Evolutionary conservation across 2,888 invertebrate genomes (phyloP), one percentile per base, ranked within the genome.

Genomic region (Drosophila parthenogenetica): DNA sequence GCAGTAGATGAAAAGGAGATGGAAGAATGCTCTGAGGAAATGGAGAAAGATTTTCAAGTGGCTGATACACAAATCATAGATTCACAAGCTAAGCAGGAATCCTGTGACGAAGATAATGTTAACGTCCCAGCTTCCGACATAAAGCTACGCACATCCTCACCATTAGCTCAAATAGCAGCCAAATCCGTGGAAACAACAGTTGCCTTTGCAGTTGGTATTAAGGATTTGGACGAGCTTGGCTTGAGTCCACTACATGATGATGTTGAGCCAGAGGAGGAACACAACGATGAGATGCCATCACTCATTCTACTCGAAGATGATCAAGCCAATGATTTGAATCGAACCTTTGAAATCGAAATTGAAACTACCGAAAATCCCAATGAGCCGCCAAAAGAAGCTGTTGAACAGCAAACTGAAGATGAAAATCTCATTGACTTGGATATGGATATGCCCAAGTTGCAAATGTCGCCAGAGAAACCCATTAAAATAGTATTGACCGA

Each of bases 281-380:
- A 64, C 10, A 45, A 57, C 7, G 67, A 79, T 10, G 87, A 88
- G 45, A 90, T 90, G 90, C 84, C 87, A 5, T 73, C 89, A 2
- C 59, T 91, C 0, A 45, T 84, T 10, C 0, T 89, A 14, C 8
- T 67, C 14, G 81, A 83, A 1, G 85, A 87, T 40, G 80, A 71
- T 8, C 57, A 63, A n/a, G 74, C 69, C 5, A 68, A 29, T 7
- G 14, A 17, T 0, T 19, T 64, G 2, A 77, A 75, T 22, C 3
- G n/a, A 4, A 51, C 54, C 2, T 61, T 64, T 48, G 48, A 78
- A 51, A 68, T 67, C 5, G 39, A 60, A 1, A 67, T 77, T 3
- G 0, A n/a, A 10, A 3, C 13, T 1, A 29, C 5, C 13, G 17
- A 25, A 16, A 43, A 3, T 13, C 57, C 5, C n/a, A 11, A 14